Conservation (phyloP, 2,797 vertebrate genomes). For the Lutjanus campechanus region DNA sequence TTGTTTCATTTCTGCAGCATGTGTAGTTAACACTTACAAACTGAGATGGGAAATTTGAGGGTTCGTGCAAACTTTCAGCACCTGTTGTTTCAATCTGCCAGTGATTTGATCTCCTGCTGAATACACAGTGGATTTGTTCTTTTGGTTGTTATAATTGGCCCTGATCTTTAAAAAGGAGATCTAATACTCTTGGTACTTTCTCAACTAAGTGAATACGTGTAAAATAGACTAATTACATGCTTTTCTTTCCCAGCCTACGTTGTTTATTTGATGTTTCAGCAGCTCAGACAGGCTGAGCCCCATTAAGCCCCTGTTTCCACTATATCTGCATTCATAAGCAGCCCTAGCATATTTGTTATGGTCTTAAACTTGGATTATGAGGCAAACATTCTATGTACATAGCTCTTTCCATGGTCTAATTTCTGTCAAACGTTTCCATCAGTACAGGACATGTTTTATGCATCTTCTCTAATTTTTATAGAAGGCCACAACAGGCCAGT, state of each 20-base stretch:
- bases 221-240: neutral
- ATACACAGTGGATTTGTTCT: neutral
- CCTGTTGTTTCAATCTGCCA: neutral
- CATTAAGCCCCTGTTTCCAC: neutral
- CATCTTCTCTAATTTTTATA: too few species aligned
- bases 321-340: neutral
- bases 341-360: neutral
- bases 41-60: neutral
- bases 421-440: too few species aligned
- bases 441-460: neutral
- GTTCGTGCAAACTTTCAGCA: neutral
- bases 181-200: neutral
- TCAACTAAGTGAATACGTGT: neutral
- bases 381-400: neutral
- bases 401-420: too few species aligned
- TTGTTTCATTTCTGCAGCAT: neutral
- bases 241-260: neutral
- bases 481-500: too few species aligned
- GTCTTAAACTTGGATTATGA: neutral
- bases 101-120: neutral
- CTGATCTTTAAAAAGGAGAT: neutral
- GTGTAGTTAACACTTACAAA: neutral
- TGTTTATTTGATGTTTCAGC: neutral
- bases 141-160: neutral
- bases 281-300: neutral